Evolutionary conservation across 2,113 vertebrate genomes (phyloP).

Genomic region (Holacanthus passer): DNA sequence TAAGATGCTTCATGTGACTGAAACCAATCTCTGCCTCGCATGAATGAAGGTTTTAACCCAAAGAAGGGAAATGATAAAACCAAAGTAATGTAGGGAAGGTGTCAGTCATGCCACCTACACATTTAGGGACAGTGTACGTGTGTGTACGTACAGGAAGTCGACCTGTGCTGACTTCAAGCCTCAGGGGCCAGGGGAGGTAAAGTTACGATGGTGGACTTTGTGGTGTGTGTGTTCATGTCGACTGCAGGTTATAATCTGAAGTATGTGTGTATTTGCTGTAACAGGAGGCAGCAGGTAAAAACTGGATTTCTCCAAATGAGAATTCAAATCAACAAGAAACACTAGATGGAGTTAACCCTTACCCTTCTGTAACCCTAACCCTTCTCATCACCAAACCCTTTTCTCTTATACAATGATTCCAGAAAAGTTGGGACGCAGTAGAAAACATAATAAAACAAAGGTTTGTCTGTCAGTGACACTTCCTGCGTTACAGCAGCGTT

Average conservation of each 20-base stretch:
- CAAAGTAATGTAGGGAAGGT: not conserved
- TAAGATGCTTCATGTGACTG: not conserved
- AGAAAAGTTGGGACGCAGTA: no score
- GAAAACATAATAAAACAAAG: no score
- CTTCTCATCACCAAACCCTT: no score
- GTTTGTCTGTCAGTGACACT: not conserved
- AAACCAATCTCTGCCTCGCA: not conserved
- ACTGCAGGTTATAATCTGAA: not conserved
- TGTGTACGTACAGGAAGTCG: not conserved
- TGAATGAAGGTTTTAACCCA: not conserved
- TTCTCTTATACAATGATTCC: no score
- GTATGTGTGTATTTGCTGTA: not conserved
- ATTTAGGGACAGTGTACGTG: slow-evolving; percentile 1
- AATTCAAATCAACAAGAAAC: no score
- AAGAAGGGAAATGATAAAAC: not conserved
- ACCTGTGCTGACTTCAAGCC: not conserved
- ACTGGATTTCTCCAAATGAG: not conserved
- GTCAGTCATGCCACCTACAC: slow-evolving; percentile 16
- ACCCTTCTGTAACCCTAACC: no score
- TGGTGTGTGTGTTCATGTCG: not conserved
- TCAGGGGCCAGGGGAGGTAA: not conserved
- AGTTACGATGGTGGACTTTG: not conserved
- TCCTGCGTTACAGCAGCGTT: not conserved
- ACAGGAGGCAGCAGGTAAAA: not conserved
- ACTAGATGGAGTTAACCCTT: no score